phyloP scores from a whole-genome alignment of 2,888 invertebrate genomes.

The Cremastinae sp. region DNA sequence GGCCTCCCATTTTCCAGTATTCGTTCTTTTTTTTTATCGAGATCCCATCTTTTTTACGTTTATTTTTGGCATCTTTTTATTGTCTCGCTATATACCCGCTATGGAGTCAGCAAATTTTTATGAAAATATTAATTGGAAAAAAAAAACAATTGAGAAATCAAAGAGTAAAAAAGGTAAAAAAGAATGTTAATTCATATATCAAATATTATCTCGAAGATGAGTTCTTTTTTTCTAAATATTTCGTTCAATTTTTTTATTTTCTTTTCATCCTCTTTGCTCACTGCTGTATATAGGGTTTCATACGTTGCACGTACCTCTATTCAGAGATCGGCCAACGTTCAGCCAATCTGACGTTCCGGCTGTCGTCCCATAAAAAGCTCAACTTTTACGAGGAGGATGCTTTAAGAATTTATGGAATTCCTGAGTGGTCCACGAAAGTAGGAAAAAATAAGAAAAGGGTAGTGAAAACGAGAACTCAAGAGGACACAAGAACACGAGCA shows the following conservation, averaged over 20 bases:
- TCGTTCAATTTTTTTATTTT: no score
- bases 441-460: conserved; percentile 21
- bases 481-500: no score
- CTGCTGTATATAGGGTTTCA: no score
- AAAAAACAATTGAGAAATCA: no score
- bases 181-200: no score
- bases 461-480: neutral
- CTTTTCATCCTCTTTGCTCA: no score
- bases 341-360: conserved; percentile 10
- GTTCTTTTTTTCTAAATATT: no score
- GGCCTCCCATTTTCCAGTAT: neutral
- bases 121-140: no score
- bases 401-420: conserved; percentile 76
- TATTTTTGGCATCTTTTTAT: neutral
- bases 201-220: no score
- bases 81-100: neutral
- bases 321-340: neutral
- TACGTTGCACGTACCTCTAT: no score
- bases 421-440: conserved; percentile 66
- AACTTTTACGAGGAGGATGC: conserved; percentile 65
- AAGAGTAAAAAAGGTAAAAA: no score
- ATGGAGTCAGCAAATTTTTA: no score
- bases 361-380: conserved; percentile 61
- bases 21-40: neutral
- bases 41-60: neutral